Percentiles rank a stretch among this genome's conserved stretches.
Evolutionary conservation across 30 jellyfish, hydroid and myxozoan genomes (phyloP).

Genomic region (Pseudorhiza aurosa): DNA sequence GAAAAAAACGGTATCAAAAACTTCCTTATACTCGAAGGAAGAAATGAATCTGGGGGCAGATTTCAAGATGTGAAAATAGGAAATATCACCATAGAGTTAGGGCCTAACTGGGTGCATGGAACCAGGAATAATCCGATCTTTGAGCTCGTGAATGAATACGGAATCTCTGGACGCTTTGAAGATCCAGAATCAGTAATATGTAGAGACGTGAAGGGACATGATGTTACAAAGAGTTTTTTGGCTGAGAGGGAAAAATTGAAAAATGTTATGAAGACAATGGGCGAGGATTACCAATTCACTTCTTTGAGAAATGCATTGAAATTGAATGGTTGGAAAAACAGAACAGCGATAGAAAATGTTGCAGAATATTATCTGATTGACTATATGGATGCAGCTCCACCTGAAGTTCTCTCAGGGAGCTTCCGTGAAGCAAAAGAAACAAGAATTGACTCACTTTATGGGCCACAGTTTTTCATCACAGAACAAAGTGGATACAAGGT

Average conservation of each 20-base stretch:
- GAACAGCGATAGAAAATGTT: constrained; percentile 31
- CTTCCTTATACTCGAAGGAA: constrained; percentile 62
- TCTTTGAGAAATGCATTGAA: constrained; percentile 43
- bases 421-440: neutral
- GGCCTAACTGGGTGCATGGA: constrained; percentile 92
- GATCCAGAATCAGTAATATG: constrained; percentile 41
- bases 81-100: constrained; percentile 61
- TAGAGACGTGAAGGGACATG: constrained; percentile 27
- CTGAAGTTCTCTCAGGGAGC: constrained; percentile 24
- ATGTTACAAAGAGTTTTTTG: constrained; percentile 25
- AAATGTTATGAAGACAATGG: neutral
- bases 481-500: constrained; percentile 47
- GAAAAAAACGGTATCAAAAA: constrained; percentile 26
- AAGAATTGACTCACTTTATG: constrained; percentile 17
- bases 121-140: constrained; percentile 65
- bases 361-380: constrained; percentile 46
- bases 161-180: constrained; percentile 46
- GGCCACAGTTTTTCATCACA: constrained; percentile 54
- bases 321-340: constrained; percentile 42
- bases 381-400: constrained; percentile 66
- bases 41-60: constrained; percentile 68
- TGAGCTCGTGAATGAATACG: constrained; percentile 40
- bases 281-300: neutral
- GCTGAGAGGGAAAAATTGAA: neutral
- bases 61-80: constrained; percentile 31